Evolutionary conservation across 2,113 vertebrate species (phyloP), one percentile per base, ranked within the genome.

Genomic region (Tenebrosternarchus preto): DNA sequence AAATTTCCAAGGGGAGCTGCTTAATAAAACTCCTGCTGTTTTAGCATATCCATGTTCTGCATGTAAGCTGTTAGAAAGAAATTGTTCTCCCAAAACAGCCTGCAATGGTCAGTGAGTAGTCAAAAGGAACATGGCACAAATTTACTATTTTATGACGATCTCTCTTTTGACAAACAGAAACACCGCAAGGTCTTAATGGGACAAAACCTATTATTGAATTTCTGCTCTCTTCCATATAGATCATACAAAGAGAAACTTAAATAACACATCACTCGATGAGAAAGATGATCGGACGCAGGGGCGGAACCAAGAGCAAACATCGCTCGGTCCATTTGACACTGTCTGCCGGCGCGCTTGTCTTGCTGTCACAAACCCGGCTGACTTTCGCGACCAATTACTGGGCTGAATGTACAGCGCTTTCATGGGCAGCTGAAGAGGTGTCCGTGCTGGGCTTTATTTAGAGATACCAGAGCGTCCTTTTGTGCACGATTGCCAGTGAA

Each of bases 1-100:
- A 80, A 82, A 87, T 86, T 74, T 81, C 27, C 46, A 82, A 46
- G 56, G 76, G 55, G 25, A 77, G 46, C 77, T 59, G n/a, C 31
- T 39, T n/a, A 57, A 19, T 70, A 69, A 74, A n/a, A 75, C 69
- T 57, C 27, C 68, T 61, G 29, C 75, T 64, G 61, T 78, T 78
- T 64, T 73, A 71, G 71, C 81, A 78, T 73, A 83, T 81, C 76
- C 76, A 81, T 72, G 64, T 22, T 29, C 55, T 31, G 64, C 81
- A 68, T 24, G 55, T 74, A 31, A 72, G n/a, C n/a, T n/a, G n/a
- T n/a, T n/a, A n/a, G n/a, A n/a, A n/a, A n/a, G n/a, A n/a, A n/a
- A n/a, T n/a, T n/a, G n/a, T n/a, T n/a, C n/a, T n/a, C n/a, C n/a
- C n/a, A n/a, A 66, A 76, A 76, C 22, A 60, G 27, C 43, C 36